Conservation (phyloP, 2,113 vertebrate genomes). For the Pteruthius melanotis region DNA sequence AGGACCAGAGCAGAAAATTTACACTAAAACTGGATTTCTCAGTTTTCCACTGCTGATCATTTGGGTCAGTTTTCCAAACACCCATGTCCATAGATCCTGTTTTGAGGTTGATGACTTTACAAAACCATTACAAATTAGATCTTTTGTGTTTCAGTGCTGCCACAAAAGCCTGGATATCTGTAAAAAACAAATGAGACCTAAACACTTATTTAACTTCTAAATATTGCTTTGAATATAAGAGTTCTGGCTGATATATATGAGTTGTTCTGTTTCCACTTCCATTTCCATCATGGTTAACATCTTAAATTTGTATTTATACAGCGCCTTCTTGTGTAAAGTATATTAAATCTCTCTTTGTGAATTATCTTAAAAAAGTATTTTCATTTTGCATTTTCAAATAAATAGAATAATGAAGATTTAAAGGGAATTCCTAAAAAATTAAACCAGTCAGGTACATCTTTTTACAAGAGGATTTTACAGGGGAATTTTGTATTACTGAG, state of each 20-base stretch:
- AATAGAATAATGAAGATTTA: not conserved
- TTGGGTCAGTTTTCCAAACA: not conserved
- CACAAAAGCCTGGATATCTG: not conserved
- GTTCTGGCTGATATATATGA: not conserved
- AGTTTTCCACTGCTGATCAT: not conserved
- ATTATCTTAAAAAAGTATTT: not conserved
- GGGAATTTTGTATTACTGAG: not conserved
- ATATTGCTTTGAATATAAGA: not conserved
- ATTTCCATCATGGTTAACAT: not conserved
- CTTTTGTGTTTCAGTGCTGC: not conserved
- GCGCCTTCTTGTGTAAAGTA: not conserved
- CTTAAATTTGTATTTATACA: not conserved
- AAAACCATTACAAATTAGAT: not conserved
- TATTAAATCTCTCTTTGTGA: not conserved
- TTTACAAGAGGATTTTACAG: not conserved
- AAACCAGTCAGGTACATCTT: rapidly evolving
- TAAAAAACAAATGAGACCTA: not conserved
- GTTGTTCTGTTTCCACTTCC: not conserved
- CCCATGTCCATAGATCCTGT: not conserved
- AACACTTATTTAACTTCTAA: not conserved
- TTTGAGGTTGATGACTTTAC: not conserved
- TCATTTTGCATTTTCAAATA: not conserved
- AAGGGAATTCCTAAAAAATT: not conserved
- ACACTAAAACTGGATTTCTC: not conserved
- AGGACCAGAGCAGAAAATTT: not conserved